These are phyloP conservation scores for Rotaria socialis DNA, from an alignment of 2,888 invertebrate genomes.

Conservation along the genomic window DNA sequence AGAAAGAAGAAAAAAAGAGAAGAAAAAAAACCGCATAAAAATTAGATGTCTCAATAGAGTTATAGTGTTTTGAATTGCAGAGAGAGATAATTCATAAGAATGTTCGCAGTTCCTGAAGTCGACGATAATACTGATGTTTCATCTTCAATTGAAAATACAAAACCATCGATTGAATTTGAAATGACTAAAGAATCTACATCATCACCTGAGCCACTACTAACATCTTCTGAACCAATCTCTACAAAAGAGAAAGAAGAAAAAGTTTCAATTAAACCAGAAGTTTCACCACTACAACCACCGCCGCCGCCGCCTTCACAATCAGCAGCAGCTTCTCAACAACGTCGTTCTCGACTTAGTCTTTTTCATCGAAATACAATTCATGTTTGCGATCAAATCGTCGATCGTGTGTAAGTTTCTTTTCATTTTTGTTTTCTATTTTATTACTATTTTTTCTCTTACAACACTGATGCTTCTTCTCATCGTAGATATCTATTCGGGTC, in stretches of 20 bases:
- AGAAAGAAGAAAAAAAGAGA: not conserved
- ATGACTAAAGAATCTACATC: not conserved
- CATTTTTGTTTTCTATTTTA: not conserved
- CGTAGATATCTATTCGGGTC: not conserved
- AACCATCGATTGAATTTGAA: not conserved
- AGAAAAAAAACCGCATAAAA: not conserved
- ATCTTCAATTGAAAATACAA: not conserved
- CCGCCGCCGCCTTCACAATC: not conserved
- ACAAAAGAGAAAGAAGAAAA: not conserved
- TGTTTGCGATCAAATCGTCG: not conserved
- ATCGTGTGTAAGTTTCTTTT: not conserved
- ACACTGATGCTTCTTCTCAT: not conserved
- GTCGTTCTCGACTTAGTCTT: not conserved
- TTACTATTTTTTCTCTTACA: not conserved
- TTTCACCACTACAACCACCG: not conserved
- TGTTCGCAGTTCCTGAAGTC: conserved; percentile 17
- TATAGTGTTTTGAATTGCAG: not conserved
- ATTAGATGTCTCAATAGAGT: not conserved
- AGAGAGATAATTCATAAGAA: not conserved
- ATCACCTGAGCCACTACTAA: not conserved
- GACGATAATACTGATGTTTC: not conserved
- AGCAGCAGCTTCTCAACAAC: not conserved
- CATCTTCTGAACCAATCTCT: not conserved
- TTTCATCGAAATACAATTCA: not conserved
- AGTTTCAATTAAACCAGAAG: not conserved